Evolutionary conservation across 1,140 invertebrate species (phyloP).

Genomic region (Cydia fagiglandana): DNA sequence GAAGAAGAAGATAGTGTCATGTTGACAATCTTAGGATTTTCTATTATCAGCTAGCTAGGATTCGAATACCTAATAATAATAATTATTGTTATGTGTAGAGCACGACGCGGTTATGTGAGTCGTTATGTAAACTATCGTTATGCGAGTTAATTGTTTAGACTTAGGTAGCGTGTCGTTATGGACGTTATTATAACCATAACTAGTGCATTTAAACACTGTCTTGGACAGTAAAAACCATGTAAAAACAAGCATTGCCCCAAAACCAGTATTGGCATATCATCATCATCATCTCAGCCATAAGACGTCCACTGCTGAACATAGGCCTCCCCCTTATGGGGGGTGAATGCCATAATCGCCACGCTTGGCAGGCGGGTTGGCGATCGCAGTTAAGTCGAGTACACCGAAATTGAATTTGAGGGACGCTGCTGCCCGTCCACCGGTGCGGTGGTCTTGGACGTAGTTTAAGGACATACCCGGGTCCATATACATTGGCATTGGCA

Average conservation of each 20-base stretch:
- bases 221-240: not conserved
- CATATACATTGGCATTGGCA: too few species aligned
- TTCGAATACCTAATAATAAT: slow-evolving; percentile 20
- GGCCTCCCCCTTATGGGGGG: too few species aligned
- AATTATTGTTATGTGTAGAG: slow-evolving; percentile 26
- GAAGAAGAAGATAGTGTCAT: too few species aligned
- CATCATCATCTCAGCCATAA: too few species aligned
- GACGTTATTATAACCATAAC: slow-evolving; percentile 42
- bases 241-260: not conserved
- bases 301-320: too few species aligned
- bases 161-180: slow-evolving; percentile 36
- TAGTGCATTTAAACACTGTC: slow-evolving; percentile 35
- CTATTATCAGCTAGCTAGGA: slow-evolving; percentile 49
- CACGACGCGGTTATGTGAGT: slow-evolving; percentile 37
- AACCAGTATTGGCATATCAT: not conserved
- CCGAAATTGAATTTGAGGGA: too few species aligned
- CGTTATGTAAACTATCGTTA: slow-evolving; percentile 46
- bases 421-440: too few species aligned
- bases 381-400: too few species aligned
- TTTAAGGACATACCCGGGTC: too few species aligned
- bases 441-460: too few species aligned
- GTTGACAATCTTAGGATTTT: slow-evolving; percentile 53
- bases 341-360: too few species aligned
- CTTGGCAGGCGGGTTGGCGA: too few species aligned
- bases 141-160: slow-evolving; percentile 47